Evolutionary conservation across 2,113 vertebrate genomes (phyloP), one percentile per base, ranked within the genome.

Genomic region (Psammodynastes pulverulentus): DNA sequence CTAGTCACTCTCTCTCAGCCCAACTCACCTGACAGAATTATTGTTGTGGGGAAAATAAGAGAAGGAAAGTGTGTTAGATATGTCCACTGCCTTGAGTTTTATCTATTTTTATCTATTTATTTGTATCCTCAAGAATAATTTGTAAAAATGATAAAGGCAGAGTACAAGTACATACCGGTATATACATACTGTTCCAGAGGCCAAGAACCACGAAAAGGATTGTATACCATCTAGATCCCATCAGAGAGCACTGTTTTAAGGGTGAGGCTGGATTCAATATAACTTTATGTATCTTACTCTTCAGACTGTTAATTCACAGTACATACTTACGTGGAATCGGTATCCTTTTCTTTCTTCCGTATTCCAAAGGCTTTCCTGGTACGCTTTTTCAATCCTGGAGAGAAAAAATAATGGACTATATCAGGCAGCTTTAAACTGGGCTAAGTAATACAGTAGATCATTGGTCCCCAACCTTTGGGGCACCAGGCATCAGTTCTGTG

Each of bases 351-450:
- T 98, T 99, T 99, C 98, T 97, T 99, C 95, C 99, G 98, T 98
- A 99, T 98, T 90, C 99, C 98, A 97, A 99, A 98, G 92, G 98
- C 99, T 97, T 99, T 99, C 96, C 99, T 98, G 97, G 99, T 99
- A 94, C 99, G 98, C 94, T 99, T 99, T 98, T 99, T 99, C 98
- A 99, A 39, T 98, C 99, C 99, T 99, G 62, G 86, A 89, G 52
- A 43, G 56, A 67, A 3, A 91, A 45, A 91, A 43, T 15, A 7
- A 56, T n/a, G 67, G 29, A 92, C 46, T 62, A 86, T 49, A 45
- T 89, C 15, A 62, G 53, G 5, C 56, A 19, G 21, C 15, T 86
- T 58, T 19, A 89, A 10, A 89, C 24, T 52, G 7, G 10, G 39
- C 12, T 89, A 39, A 53, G 54, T 48, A n/a, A n/a, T 56, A 1